Percentiles rank a stretch among this genome's conserved stretches.
Conservation (phyloP, 2,888 invertebrate genomes). For the Tipula lateralis region DNA sequence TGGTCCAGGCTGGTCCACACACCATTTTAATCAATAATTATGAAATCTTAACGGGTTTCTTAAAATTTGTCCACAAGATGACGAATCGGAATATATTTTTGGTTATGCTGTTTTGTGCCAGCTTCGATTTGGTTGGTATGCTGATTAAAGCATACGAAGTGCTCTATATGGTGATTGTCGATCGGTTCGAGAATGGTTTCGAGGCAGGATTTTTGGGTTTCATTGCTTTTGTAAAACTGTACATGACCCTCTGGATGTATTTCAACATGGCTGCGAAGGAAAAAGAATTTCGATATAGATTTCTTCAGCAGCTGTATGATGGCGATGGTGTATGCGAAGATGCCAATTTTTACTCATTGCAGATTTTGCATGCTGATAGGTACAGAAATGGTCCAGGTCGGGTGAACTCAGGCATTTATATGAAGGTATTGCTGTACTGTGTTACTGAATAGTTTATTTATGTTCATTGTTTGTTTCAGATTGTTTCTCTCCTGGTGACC, state of each 20-base stretch:
- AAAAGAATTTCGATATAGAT: not conserved
- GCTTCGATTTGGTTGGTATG: not conserved
- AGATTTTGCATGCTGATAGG: not conserved
- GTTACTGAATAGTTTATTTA: not conserved
- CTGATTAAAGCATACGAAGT: not conserved
- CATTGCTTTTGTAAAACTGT: not conserved
- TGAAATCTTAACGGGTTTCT: not conserved
- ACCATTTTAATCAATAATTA: not conserved
- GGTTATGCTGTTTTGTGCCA: not conserved
- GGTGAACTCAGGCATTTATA: not conserved
- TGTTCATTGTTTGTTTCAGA: not conserved
- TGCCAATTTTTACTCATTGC: not conserved
- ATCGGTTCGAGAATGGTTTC: not conserved
- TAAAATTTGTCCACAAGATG: not conserved
- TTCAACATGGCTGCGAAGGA: not conserved
- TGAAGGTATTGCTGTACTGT: not conserved
- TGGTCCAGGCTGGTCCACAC: not conserved
- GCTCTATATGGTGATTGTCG: not conserved
- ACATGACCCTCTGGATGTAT: not conserved
- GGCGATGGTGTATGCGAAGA: not conserved
- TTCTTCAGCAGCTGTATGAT: not conserved
- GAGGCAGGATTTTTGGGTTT: not conserved
- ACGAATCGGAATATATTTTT: not conserved
- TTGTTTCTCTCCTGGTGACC: not conserved
- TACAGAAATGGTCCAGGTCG: not conserved